Base-by-base conservation (phyloP, 2,888 invertebrate genomes). In the Beris chalybata region DNA sequence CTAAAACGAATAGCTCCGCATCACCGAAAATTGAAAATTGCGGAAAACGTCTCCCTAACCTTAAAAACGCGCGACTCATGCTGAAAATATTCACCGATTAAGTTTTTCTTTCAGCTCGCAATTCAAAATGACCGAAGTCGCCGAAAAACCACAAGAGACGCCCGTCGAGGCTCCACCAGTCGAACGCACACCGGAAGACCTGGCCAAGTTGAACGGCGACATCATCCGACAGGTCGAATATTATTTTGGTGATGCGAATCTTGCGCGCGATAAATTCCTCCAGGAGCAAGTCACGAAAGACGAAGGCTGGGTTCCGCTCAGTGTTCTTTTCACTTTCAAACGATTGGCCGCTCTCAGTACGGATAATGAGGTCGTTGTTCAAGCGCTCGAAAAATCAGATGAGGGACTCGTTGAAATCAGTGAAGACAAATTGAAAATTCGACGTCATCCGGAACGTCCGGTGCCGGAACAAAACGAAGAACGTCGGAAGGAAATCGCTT, bases 221-320 rank as follows among this genome's bases (percentile, higher is more conserved):
- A 88, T 91, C 54, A 87, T 90, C 70, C 85, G 85, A 5, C 91
- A 90, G 79, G 82, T 89, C 6, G 80, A 80, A 71, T 79, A 79
- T 66, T 81, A 80, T 47, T 93, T 92, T 83, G 96, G 98, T 58
- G 94, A 99, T 79, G 85, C 91, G 5, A 99, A 99, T 81, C 83
- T 99, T 61, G 89, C 90, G 0, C 86, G 91, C 68, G 98, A 99
- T 78, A 95, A 92, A 80, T 99, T 97, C 78, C 83, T 99, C n/a
- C 87, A 89, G 73, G 92, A 92, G 69, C 90, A 95, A 81, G 86
- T 92, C 1, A 87, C 87, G 72, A 83, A 92, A 70, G 92, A 96
- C 69, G 92, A 95, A 64, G 97, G 93, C 3, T 95, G 98, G 98
- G 87, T 99, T 22, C 87, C 93, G 0, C 78, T 98, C 54, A 87